Percentiles rank a stretch among this genome's conserved stretches.
Conservation (phyloP, 2,888 invertebrate species). For the Strigamia maritima region DNA sequence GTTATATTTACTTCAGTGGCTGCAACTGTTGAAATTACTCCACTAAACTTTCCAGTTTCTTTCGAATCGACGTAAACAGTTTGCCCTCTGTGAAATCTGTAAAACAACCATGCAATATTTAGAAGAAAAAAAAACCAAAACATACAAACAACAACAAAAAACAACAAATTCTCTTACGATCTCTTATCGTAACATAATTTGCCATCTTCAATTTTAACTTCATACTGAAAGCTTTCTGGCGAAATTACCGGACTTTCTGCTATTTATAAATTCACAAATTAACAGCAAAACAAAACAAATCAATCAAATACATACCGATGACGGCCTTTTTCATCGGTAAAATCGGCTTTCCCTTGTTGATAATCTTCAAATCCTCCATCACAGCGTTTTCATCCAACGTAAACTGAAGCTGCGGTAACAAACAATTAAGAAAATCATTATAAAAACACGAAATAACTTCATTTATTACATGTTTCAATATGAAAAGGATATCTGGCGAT, state of each 20-base stretch:
- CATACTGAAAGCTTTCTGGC: conserved; percentile 50
- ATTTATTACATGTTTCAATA: not conserved
- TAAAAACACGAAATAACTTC: not conserved
- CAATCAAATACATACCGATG: conserved; percentile 8
- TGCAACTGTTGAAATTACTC: conserved; percentile 85
- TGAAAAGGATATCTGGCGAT: conserved; percentile 58
- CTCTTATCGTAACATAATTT: conserved; percentile 87
- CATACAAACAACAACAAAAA: conserved; percentile 19
- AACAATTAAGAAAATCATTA: conserved; percentile 46
- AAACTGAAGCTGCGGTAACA: conserved; percentile 75
- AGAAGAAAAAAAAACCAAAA: no score
- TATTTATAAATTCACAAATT: not conserved
- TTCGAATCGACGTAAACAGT: conserved; percentile 86
- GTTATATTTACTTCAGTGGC: conserved; percentile 71
- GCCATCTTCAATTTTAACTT: conserved; percentile 90
- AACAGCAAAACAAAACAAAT: not conserved
- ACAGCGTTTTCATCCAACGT: conserved; percentile 84
- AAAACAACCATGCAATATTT: no score
- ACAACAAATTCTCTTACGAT: conserved; percentile 60
- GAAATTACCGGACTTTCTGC: conserved; percentile 20
- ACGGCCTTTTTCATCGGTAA: conserved; percentile 13
- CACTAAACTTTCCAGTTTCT: conserved; percentile 78
- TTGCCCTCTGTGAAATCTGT: conserved; percentile 84
- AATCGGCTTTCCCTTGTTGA: conserved; percentile 55
- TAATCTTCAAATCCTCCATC: conserved; percentile 76